Percentiles rank a stretch among this genome's conserved stretches.
These are phyloP conservation scores for Apotomis betuletana DNA, from an alignment of 2,888 invertebrate genomes.

Conservation along the genomic window DNA sequence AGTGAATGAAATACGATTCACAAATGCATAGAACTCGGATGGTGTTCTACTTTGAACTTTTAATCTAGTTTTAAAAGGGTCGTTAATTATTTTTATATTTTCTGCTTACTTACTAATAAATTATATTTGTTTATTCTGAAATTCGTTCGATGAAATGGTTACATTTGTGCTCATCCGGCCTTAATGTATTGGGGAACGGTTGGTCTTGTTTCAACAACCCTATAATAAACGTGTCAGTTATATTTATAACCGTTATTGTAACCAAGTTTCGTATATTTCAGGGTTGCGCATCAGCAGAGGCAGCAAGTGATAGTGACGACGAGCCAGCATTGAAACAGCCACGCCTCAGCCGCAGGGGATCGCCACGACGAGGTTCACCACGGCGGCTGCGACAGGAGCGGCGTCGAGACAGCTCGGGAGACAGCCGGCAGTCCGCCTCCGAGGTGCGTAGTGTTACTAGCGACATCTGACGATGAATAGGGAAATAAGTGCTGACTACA, in stretches of 20 bases:
- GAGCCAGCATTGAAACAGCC: conserved; percentile 90
- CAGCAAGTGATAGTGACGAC: conserved; percentile 87
- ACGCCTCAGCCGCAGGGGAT: conserved; percentile 79
- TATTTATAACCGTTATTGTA: background rate
- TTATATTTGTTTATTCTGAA: conserved; percentile 13
- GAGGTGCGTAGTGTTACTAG: conserved; percentile 59
- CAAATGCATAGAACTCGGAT: conserved; percentile 10
- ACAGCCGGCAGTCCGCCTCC: conserved; percentile 77
- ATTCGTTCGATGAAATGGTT: background rate
- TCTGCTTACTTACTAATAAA: conserved; percentile 1
- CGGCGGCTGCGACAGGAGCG: conserved; percentile 66
- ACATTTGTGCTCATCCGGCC: no score
- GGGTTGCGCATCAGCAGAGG: conserved; percentile 80
- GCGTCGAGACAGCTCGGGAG: conserved; percentile 62
- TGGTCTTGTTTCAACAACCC: no score
- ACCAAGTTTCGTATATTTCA: conserved; percentile 64
- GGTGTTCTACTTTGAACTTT: conserved; percentile 22
- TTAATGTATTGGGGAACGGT: no score
- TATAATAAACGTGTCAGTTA: no score
- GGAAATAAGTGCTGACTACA: background rate
- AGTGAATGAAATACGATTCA: conserved; percentile 28
- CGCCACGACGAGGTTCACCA: conserved; percentile 62
- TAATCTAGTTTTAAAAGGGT: conserved; percentile 3
- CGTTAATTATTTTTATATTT: background rate
- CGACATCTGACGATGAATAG: conserved; percentile 5